These are phyloP conservation scores for Thymelicus lineola DNA, from an alignment of 2,888 invertebrate species.

Conservation along the genomic window DNA sequence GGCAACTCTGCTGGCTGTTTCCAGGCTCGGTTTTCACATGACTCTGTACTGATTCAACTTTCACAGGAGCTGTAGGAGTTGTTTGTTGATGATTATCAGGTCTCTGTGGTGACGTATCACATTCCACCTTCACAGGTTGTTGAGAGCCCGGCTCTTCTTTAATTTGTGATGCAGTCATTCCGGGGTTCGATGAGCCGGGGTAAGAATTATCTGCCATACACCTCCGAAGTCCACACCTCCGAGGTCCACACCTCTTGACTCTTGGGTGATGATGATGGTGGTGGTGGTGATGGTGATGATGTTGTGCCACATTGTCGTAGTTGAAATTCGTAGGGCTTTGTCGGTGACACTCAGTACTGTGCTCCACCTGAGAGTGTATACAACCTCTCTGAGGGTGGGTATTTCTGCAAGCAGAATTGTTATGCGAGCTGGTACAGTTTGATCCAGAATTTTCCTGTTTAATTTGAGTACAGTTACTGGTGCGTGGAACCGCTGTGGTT, in stretches of 20 bases:
- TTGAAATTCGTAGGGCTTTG: slow-evolving; percentile 51
- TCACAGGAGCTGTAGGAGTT: slow-evolving; percentile 48
- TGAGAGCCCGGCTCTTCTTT: slow-evolving; percentile 65
- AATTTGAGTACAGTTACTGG: slow-evolving; percentile 40
- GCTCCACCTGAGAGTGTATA: slow-evolving; percentile 42
- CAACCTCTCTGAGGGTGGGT: slow-evolving; percentile 23
- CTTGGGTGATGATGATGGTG: slow-evolving; percentile 50
- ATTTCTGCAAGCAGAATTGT: slow-evolving; percentile 33
- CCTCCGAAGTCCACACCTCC: no score
- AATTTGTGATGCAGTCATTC: slow-evolving; percentile 50
- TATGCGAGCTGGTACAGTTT: slow-evolving; percentile 23
- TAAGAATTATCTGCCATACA: background rate
- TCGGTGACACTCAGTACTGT: slow-evolving; percentile 37
- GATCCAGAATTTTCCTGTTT: slow-evolving; percentile 41
- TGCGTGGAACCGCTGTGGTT: slow-evolving; percentile 9
- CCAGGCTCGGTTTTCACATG: slow-evolving; percentile 63
- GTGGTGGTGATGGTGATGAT: slow-evolving; percentile 54
- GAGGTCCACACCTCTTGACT: slow-evolving; percentile 3
- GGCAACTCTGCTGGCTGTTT: slow-evolving; percentile 29
- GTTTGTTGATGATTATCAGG: slow-evolving; percentile 42
- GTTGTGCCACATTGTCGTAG: slow-evolving; percentile 54
- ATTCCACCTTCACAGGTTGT: slow-evolving; percentile 59
- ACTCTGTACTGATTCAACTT: slow-evolving; percentile 55
- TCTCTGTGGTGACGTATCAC: slow-evolving; percentile 40
- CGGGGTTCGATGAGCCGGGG: slow-evolving; percentile 41